These are phyloP conservation scores for Tubiluchus corallicola DNA, from an alignment of 2,888 invertebrate species.

Conservation along the genomic window DNA sequence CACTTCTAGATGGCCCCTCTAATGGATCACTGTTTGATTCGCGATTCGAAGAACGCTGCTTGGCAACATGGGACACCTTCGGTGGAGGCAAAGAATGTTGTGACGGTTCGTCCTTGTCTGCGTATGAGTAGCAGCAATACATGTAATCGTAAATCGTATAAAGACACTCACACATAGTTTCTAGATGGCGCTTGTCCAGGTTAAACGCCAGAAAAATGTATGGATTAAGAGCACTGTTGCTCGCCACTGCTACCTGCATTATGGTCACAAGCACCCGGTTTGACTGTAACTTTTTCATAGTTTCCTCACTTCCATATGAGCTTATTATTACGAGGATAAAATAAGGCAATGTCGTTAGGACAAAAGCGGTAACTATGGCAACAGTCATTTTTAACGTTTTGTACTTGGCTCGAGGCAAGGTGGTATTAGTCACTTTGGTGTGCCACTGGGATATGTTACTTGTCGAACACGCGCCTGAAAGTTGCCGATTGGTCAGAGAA, in stretches of 20 bases:
- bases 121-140: too few species aligned
- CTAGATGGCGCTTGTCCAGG: neutral
- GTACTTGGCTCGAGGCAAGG: neutral
- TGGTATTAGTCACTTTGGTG: neutral
- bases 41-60: too few species aligned
- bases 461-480: neutral
- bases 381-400: constrained; percentile 1
- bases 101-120: too few species aligned
- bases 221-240: constrained; percentile 1
- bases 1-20: too few species aligned
- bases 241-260: neutral
- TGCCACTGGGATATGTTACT: too few species aligned
- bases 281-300: neutral
- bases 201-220: neutral
- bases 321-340: neutral
- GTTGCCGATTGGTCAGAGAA: neutral
- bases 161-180: too few species aligned
- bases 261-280: neutral
- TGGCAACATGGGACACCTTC: too few species aligned
- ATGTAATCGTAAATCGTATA: too few species aligned
- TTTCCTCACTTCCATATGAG: neutral
- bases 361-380: neutral
- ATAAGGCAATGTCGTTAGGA: neutral
- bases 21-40: too few species aligned
- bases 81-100: too few species aligned